phyloP scores from a whole-genome alignment of 92 coral and sea anemone genomes.

The Palythoa grandiflora region DNA sequence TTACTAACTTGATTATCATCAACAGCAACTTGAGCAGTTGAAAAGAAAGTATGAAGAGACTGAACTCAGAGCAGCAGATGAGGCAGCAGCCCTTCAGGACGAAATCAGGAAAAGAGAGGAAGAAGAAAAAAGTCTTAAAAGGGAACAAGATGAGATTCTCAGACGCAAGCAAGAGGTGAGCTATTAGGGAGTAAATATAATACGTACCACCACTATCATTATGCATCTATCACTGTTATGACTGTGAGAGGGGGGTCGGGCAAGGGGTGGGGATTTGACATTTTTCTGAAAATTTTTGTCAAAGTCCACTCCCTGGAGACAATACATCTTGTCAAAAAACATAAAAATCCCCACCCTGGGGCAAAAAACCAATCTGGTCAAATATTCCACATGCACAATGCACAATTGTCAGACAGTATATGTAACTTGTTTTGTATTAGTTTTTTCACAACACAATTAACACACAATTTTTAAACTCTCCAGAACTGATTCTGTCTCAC shows the following conservation, averaged over 20 bases:
- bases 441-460: not conserved
- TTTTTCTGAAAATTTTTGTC: no score
- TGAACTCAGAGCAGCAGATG: slow-evolving; percentile 83
- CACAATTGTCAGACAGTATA: not conserved
- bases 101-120: slow-evolving; percentile 86
- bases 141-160: slow-evolving; percentile 39
- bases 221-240: not conserved
- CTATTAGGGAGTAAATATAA: no score
- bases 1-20: not conserved
- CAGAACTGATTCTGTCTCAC: no score
- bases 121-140: slow-evolving; percentile 58
- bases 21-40: slow-evolving; percentile 86
- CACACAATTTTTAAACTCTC: not conserved
- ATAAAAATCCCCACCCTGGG: no score
- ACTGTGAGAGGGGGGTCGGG: no score
- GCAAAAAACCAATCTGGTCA: no score
- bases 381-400: no score
- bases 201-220: not conserved
- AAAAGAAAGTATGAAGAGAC: slow-evolving; percentile 80
- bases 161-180: slow-evolving; percentile 33
- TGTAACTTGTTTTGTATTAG: not conserved
- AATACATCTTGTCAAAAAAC: no score
- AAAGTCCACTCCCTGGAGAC: no score
- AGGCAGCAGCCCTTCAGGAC: slow-evolving; percentile 85
- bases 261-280: no score